phyloP scores from a whole-genome alignment of 2,797 vertebrate species.

The Anguilla megastoma region DNA sequence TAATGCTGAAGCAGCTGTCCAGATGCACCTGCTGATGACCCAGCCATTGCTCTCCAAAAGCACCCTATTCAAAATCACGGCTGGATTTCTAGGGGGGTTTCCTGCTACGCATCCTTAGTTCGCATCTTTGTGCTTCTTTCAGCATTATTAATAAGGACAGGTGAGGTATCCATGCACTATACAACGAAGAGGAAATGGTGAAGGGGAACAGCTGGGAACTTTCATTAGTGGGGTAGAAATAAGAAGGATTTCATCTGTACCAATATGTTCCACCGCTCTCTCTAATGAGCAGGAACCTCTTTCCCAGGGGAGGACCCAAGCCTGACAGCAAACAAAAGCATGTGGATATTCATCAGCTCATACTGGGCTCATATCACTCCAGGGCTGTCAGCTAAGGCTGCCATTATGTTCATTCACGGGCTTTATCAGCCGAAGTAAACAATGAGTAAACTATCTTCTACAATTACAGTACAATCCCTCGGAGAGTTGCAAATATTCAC shows the following conservation, averaged over 20 bases:
- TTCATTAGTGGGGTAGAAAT: constrained; percentile 61
- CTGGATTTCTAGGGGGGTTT: not conserved
- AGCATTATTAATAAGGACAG: not conserved
- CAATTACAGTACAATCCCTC: constrained; percentile 4
- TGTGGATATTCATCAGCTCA: constrained; percentile 5
- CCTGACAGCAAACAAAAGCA: constrained; percentile 47
- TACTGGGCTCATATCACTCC: not conserved
- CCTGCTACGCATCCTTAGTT: not conserved
- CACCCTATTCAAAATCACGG: not conserved
- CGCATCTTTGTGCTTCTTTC: not conserved
- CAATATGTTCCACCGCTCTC: constrained; percentile 43
- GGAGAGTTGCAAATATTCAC: not conserved
- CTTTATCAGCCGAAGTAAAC: not conserved
- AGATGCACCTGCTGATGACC: not conserved
- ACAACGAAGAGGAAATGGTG: constrained; percentile 40
- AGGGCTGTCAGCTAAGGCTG: not conserved
- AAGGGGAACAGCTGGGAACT: constrained; percentile 52
- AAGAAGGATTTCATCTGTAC: constrained; percentile 59
- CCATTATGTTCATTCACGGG: not conserved
- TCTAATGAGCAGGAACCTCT: constrained; percentile 36
- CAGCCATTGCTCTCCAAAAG: not conserved
- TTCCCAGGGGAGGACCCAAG: constrained; percentile 50
- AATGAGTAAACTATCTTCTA: not conserved
- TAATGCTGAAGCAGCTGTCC: not conserved
- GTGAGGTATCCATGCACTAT: not conserved